phyloP scores from a whole-genome alignment of 1,140 invertebrate species.

The Triops longicaudatus region DNA sequence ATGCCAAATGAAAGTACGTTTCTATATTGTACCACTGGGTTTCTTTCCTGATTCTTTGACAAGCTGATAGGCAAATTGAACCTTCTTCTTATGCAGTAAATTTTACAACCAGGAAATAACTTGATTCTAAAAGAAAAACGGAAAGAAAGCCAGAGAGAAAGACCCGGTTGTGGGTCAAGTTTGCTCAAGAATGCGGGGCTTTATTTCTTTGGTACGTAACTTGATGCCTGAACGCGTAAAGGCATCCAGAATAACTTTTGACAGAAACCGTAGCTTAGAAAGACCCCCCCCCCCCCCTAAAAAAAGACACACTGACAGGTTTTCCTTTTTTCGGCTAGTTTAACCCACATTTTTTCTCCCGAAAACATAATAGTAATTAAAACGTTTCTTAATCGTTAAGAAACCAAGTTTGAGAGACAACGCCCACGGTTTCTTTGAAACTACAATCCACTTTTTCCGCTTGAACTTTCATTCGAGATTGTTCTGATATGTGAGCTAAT shows the following conservation, averaged over 20 bases:
- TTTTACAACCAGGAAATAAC: neutral
- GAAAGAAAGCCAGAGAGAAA: neutral
- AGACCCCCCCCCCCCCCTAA: no score
- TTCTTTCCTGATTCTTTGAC: conserved; percentile 7
- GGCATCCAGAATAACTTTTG: neutral
- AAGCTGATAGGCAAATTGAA: neutral
- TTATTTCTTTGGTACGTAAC: neutral
- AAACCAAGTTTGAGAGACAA: neutral
- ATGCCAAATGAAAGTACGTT: conserved; percentile 46
- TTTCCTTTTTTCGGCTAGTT: no score
- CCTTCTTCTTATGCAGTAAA: conserved; percentile 13
- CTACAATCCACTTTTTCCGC: no score
- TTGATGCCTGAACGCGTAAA: neutral
- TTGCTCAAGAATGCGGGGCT: neutral
- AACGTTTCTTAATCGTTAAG: neutral
- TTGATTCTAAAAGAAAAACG: neutral
- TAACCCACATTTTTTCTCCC: no score
- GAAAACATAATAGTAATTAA: neutral
- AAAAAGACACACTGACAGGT: no score
- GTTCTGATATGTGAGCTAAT: neutral
- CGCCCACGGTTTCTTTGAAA: neutral
- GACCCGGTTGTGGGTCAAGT: neutral
- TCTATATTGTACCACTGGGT: conserved; percentile 5
- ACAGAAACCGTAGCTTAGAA: neutral
- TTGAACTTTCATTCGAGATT: neutral